Base-by-base conservation (phyloP, 2,113 vertebrate species). In the Carlito syrichta region DNA sequence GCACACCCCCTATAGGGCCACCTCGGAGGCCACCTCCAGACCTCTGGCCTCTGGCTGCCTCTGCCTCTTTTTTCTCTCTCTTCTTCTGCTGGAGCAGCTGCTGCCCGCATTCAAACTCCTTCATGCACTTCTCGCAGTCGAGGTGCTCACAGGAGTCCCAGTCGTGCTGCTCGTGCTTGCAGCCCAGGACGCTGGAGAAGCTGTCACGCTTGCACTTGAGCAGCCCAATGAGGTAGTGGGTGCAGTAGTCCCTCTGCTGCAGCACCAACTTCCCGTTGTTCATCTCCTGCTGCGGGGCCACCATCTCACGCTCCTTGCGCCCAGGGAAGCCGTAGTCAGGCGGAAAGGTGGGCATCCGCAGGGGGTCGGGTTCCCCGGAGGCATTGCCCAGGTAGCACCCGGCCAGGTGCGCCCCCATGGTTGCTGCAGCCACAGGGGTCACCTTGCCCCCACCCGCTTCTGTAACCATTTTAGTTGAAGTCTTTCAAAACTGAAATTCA, bases 111-210 rank as follows among this genome's bases (percentile, higher is more conserved):
- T 99, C 99, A 0, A 98, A 99, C 97, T 99, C 99, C 97, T 99
- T 99, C 99, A 99, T 99, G 35, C 99, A 98, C 98, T 98, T 99
- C 96, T 99, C 99, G 1, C 99, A 99, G 98, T 99, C 99, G 16
- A 98, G 97, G 93, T 99, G 99, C 94, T 99, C 96, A 32, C 99
- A 99, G 98, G 98, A 98, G 92, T 99, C 99, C 99, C 99, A 99
- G 95, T 99, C 99, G 3, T 99, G 99, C 35, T 78, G 98, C 98
- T 99, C 98, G 0, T 99, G 99, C 68, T 98, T 98, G 97, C 99
- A 99, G 92, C 97, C 99, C 84, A 99, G 94, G 97, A 99, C 98
- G 98, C 99, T 99, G 94, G 99, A 99, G 98, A 99, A 99, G 97
- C 91, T 98, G 98, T 99, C 99, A 0, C 99, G 98, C 98, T 99